Conservation (phyloP, 1,140 invertebrate species). For the Dryas iulia region DNA sequence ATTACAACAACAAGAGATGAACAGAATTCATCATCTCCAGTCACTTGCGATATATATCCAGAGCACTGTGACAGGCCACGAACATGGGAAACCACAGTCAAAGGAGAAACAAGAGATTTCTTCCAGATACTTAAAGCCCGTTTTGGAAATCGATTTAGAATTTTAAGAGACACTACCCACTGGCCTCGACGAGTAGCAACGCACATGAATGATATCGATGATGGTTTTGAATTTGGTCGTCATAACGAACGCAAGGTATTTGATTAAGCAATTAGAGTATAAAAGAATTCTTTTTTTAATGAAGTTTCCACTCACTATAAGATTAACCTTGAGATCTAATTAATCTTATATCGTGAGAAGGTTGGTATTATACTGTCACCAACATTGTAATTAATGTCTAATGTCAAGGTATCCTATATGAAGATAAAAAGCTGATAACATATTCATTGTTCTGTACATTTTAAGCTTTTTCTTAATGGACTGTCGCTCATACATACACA, state of each 20-base stretch:
- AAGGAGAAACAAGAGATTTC: constrained; percentile 67
- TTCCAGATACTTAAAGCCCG: constrained; percentile 55
- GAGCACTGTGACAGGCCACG: constrained; percentile 49
- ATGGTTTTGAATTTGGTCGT: constrained; percentile 38
- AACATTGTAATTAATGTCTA: constrained; percentile 2
- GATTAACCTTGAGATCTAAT: neutral
- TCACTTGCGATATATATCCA: constrained; percentile 36
- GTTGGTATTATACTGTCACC: neutral
- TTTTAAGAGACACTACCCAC: constrained; percentile 51
- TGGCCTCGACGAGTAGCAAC: constrained; percentile 31
- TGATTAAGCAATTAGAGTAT: neutral
- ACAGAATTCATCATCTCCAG: constrained; percentile 1
- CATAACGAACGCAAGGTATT: constrained; percentile 32
- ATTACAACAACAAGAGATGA: neutral
- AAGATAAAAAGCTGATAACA: constrained; percentile 14
- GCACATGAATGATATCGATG: constrained; percentile 22
- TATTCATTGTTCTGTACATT: neutral
- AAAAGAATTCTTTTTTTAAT: neutral
- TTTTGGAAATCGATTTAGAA: constrained; percentile 44
- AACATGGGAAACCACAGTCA: constrained; percentile 61
- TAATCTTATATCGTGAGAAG: constrained; percentile 10
- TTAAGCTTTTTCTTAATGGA: neutral
- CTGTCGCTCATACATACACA: neutral
- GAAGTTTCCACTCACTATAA: neutral
- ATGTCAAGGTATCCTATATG: constrained; percentile 4